Percentiles rank a stretch among this genome's conserved stretches.
Conservation (phyloP, 2,888 invertebrate genomes). For the Ommatoiulus sabulosus region DNA sequence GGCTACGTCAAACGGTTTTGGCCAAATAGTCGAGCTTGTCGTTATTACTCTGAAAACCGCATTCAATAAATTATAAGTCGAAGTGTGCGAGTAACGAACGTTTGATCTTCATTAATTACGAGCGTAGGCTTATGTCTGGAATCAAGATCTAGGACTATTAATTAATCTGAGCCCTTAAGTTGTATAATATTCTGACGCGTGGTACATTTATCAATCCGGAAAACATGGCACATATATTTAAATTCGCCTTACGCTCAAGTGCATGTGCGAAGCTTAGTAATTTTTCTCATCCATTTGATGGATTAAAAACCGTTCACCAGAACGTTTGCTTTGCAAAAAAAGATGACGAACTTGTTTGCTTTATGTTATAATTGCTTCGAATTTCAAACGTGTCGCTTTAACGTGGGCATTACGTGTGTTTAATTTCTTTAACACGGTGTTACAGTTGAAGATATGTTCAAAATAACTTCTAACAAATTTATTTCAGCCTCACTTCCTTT, state of each 20-base stretch:
- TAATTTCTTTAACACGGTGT: background rate
- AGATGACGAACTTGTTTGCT: too few species aligned
- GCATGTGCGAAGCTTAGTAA: too few species aligned
- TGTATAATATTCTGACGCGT: background rate
- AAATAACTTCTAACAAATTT: too few species aligned
- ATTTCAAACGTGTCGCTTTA: background rate
- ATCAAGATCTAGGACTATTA: background rate
- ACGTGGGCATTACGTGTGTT: background rate
- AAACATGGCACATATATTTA: too few species aligned
- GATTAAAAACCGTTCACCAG: too few species aligned
- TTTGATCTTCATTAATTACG: background rate
- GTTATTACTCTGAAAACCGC: background rate
- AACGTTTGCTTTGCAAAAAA: too few species aligned
- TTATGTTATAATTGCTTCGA: too few species aligned
- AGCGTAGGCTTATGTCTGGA: background rate
- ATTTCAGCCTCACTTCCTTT: too few species aligned
- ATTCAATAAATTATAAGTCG: slow-evolving; percentile 9
- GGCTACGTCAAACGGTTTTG: background rate
- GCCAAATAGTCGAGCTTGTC: background rate
- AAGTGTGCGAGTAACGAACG: background rate
- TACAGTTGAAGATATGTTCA: background rate
- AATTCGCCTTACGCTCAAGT: too few species aligned
- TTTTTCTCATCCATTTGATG: too few species aligned
- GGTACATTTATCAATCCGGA: background rate
- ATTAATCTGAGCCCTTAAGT: background rate